Base-by-base conservation (phyloP, 2,888 invertebrate genomes). In the Drosophila borborema region DNA sequence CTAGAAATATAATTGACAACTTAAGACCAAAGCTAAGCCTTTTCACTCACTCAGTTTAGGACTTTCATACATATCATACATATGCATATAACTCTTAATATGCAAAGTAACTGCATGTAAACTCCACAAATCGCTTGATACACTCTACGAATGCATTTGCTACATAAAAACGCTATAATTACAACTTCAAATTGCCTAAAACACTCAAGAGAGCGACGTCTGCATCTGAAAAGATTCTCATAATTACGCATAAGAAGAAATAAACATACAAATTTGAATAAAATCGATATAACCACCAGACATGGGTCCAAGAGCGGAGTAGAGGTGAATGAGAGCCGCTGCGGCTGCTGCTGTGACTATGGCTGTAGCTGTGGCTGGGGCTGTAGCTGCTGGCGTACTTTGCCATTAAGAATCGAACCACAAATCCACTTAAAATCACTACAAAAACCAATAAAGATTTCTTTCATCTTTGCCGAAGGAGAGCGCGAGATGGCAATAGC, bases 391-490 rank as follows among this genome's bases (percentile, higher is more conserved):
- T 85, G 87, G 86, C 85, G 91, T 91, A 91, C 91, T 91, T 91
- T 83, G 85, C 89, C 90, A 88, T 90, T 91, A 90, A 86, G 82
- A 74, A 90, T 89, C 88, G 88, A 87, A 87, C 90, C 80, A 89
- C 88, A 90, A 90, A 91, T 90, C 89, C 89, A 91, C 89, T 90
- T 90, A 91, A 91, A 90, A 91, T 89, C 90, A 90, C 85, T 89
- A 89, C 90, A 83, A 80, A 91, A 90, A 89, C 80, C 90, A 85
- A 87, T 89, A 89, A 88, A 90, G 77, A 88, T 71, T 77, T 72
- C 90, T 87, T 87, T 87, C 72, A 87, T 90, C 90, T 88, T 70
- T 74, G 72, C 86, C 90, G 86, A 74, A 73, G 64, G 80, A 72
- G 72, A 28, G 60, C 72, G 70, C 54, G 74, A 72, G 64, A 74